Conservation (phyloP, 53 echinoderm and acorn worm species). For the Echinometra lucunter region DNA sequence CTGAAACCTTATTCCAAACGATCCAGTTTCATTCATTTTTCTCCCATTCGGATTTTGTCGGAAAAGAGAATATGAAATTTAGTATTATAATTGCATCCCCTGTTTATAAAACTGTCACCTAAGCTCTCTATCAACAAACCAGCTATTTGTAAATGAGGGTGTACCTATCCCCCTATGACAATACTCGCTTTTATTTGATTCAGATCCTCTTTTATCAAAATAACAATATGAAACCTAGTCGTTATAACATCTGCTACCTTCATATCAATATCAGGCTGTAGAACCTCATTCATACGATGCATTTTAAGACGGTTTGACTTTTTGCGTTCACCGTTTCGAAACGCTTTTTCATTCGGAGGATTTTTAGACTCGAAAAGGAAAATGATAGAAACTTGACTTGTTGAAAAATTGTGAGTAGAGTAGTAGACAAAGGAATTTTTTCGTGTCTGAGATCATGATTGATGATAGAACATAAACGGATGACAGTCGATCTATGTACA, state of each 20-base stretch:
- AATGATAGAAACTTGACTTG: background rate
- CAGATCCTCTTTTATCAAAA: slow-evolving; percentile 48
- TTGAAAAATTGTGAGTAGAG: no score
- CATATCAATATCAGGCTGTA: slow-evolving; percentile 42
- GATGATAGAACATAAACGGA: no score
- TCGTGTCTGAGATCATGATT: no score
- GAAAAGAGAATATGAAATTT: slow-evolving; percentile 49
- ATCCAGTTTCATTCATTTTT: slow-evolving; percentile 33
- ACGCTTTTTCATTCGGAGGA: background rate
- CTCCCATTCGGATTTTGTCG: slow-evolving; percentile 10
- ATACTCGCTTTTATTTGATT: slow-evolving; percentile 29
- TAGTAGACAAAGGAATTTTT: no score
- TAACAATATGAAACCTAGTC: slow-evolving; percentile 67
- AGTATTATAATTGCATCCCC: slow-evolving; percentile 22
- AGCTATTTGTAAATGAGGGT: slow-evolving; percentile 35
- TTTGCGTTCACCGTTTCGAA: background rate
- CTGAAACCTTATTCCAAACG: background rate
- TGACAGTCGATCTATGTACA: no score
- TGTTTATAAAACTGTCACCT: slow-evolving; percentile 45
- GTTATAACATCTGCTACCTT: slow-evolving; percentile 59
- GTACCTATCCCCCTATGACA: background rate
- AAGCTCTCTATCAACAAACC: slow-evolving; percentile 18
- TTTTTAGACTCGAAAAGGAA: background rate
- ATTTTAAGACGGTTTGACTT: background rate
- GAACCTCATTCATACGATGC: background rate